These are phyloP conservation scores for Pituophis catenifer DNA, from an alignment of 2,113 vertebrate species.

Conservation along the genomic window DNA sequence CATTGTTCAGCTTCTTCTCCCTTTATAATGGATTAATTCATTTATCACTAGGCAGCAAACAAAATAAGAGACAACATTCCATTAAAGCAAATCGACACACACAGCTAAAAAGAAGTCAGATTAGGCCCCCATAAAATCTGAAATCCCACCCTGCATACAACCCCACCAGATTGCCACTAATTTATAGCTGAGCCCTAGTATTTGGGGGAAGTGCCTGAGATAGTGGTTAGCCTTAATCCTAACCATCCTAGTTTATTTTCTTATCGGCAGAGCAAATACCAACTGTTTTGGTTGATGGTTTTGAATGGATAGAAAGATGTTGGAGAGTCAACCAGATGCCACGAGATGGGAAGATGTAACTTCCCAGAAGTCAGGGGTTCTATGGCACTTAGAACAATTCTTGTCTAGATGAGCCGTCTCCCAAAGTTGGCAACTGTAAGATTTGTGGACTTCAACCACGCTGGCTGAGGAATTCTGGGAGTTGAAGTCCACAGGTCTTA, in stretches of 20 bases:
- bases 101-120: background rate
- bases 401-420: background rate
- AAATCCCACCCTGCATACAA: background rate
- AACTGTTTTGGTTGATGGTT: background rate
- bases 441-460: too few relatives aligned
- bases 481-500: background rate
- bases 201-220: background rate
- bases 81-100: background rate
- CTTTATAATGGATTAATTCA: background rate
- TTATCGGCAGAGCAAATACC: background rate
- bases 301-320: background rate
- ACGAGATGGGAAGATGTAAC: background rate
- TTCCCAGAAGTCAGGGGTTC: background rate
- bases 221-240: background rate
- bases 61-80: background rate
- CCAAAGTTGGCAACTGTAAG: too few relatives aligned
- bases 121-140: background rate
- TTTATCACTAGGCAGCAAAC: too few relatives aligned
- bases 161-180: background rate
- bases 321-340: background rate
- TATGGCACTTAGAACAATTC: background rate
- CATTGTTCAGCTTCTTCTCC: background rate
- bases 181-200: background rate
- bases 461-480: background rate
- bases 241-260: background rate